Evolutionary conservation across 2,888 invertebrate genomes (phyloP).

Genomic region (Drosophila longiperda): DNA sequence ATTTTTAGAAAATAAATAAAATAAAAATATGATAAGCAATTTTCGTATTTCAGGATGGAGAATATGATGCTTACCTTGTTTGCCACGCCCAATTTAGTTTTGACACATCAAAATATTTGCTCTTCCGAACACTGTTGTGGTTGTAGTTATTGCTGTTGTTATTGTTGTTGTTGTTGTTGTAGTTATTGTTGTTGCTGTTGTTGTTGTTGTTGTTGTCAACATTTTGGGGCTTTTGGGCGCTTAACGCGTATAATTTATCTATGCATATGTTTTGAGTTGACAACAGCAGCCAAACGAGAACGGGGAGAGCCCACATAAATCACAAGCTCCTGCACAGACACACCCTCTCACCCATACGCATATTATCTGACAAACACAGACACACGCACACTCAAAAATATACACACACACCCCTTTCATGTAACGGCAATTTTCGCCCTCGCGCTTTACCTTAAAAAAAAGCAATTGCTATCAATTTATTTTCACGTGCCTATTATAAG

Average conservation of each 20-base stretch:
- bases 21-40: conserved; percentile 35
- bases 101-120: conserved; percentile 76
- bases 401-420: conserved; percentile 68
- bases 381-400: background rate
- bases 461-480: conserved; percentile 64
- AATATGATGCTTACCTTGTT: conserved; percentile 48
- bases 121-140: conserved; percentile 33
- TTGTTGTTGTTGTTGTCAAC: conserved; percentile 48
- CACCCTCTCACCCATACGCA: conserved; percentile 28
- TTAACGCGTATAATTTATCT: conserved; percentile 79
- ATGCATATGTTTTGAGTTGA: conserved; percentile 78
- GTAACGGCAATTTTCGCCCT: conserved; percentile 52
- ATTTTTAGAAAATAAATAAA: conserved; percentile 21
- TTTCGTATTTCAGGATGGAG: conserved; percentile 17
- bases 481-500: conserved; percentile 61
- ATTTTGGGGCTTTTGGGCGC: conserved; percentile 67
- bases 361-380: background rate
- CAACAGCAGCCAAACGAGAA: conserved; percentile 59
- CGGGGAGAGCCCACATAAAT: conserved; percentile 54
- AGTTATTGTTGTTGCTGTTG: conserved; percentile 29
- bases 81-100: conserved; percentile 76
- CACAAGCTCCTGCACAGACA: conserved; percentile 46
- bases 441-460: conserved; percentile 47
- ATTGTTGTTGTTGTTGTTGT: too few relatives aligned
- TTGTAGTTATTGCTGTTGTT: conserved; percentile 30